phyloP scores from a whole-genome alignment of 2,888 invertebrate genomes.

The Amphipyra berbera region DNA sequence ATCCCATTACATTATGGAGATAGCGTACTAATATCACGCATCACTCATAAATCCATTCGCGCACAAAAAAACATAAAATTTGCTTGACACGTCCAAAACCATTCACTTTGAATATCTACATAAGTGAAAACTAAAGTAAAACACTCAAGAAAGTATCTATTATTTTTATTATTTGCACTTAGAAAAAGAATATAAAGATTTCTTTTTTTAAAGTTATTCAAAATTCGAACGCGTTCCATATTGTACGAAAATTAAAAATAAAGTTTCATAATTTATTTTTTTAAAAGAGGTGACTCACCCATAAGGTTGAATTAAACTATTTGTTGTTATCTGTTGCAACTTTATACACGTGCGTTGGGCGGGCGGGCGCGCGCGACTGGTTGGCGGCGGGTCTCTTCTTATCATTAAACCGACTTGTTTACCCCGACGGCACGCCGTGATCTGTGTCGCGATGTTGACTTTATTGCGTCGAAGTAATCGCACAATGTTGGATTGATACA shows the following conservation, averaged over 20 bases:
- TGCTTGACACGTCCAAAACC: conserved; percentile 2
- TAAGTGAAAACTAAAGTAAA: background rate
- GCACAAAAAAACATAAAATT: conserved; percentile 51
- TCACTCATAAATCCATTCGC: conserved; percentile 58
- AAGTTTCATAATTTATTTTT: background rate
- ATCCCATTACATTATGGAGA: conserved; percentile 75
- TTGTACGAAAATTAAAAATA: background rate
- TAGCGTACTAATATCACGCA: conserved; percentile 62
- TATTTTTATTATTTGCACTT: background rate
- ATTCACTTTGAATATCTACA: background rate
- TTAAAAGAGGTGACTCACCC: conserved; percentile 50
- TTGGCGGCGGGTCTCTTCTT: conserved; percentile 76
- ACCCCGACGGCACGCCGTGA: conserved; percentile 76
- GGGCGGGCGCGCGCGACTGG: conserved; percentile 85
- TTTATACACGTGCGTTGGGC: conserved; percentile 78
- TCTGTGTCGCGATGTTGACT: conserved; percentile 77
- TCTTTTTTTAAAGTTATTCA: conserved; percentile 4
- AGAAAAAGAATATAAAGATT: background rate
- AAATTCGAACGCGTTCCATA: conserved; percentile 5
- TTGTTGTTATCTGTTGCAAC: conserved; percentile 53
- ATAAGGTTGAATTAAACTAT: conserved; percentile 58
- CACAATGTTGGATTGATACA: conserved; percentile 35
- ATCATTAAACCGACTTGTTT: conserved; percentile 83
- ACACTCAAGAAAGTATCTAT: background rate
- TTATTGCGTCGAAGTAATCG: conserved; percentile 65